Evolutionary conservation across 2,888 invertebrate genomes (phyloP).

Genomic region (Uloborus plumipes): DNA sequence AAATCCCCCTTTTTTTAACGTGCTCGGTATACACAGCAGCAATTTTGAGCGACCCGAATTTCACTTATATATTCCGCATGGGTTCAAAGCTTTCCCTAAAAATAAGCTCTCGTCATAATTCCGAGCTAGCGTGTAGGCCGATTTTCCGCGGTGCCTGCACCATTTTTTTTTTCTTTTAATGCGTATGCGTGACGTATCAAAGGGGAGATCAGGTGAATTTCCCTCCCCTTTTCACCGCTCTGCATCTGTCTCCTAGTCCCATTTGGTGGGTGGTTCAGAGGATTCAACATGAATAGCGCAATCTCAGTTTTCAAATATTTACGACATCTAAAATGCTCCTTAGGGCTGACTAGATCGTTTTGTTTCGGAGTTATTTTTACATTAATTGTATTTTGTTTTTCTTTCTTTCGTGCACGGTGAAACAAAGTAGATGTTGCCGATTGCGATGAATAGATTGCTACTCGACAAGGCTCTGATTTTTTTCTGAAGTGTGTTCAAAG

Average conservation of each 20-base stretch:
- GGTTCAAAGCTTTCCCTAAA: neutral
- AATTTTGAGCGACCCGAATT: no score
- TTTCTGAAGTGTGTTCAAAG: no score
- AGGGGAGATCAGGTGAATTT: neutral
- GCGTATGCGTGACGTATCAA: slow-evolving; percentile 48
- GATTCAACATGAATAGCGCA: slow-evolving; percentile 16
- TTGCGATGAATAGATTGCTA: no score
- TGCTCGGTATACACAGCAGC: no score
- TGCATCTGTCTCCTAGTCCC: slow-evolving; percentile 35
- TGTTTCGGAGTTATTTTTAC: slow-evolving; percentile 4
- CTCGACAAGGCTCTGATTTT: no score
- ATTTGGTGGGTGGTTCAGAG: slow-evolving; percentile 4
- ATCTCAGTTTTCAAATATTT: slow-evolving; percentile 41
- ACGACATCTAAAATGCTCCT: slow-evolving; percentile 48
- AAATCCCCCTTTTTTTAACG: no score
- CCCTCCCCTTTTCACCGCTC: slow-evolving; percentile 1
- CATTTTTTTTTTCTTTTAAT: slow-evolving; percentile 24
- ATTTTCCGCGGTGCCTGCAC: slow-evolving; percentile 26
- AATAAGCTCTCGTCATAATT: neutral
- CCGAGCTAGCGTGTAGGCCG: slow-evolving; percentile 22
- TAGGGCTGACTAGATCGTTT: slow-evolving; percentile 7
- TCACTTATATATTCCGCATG: neutral
- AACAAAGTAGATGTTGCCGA: no score
- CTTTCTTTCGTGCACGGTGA: neutral
- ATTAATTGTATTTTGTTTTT: slow-evolving; percentile 7